A percentile compares a stretch with the other conserved stretches of the same genome.
These are phyloP conservation scores for Chymomyza procnemis DNA, from an alignment of 2,888 invertebrate genomes.

Conservation along the genomic window DNA sequence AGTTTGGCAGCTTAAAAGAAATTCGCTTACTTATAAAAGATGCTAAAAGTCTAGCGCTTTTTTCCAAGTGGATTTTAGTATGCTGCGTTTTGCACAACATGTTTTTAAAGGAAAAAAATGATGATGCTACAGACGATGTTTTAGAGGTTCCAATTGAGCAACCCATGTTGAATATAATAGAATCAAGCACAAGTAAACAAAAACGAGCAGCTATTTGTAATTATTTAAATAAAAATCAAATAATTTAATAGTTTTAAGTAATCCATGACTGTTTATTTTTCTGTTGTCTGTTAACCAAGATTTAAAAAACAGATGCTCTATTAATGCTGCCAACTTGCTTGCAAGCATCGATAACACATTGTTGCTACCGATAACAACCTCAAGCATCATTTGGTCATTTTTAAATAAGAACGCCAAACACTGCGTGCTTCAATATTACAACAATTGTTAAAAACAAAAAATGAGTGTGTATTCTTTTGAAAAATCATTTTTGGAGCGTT, in stretches of 20 bases:
- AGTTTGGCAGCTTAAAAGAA: background rate
- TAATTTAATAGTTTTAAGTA: too few species aligned
- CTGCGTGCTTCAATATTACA: too few species aligned
- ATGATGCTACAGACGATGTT: too few species aligned
- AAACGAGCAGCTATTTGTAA: too few species aligned
- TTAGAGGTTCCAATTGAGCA: too few species aligned
- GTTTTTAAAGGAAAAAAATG: background rate
- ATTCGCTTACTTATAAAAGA: constrained; percentile 4
- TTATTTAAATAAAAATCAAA: too few species aligned
- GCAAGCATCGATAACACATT: background rate
- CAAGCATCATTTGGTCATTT: constrained; percentile 28
- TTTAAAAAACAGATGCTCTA: background rate
- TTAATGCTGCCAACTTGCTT: background rate
- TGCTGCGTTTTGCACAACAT: constrained; percentile 22
- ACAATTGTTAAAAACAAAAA: constrained; percentile 19
- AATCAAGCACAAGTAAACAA: too few species aligned
- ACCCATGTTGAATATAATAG: too few species aligned
- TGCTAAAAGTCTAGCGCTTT: background rate
- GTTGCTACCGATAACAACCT: background rate
- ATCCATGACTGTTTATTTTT: too few species aligned
- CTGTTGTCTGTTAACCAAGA: too few species aligned
- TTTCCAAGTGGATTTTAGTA: constrained; percentile 12
- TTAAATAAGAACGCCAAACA: constrained; percentile 34
- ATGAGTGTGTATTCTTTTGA: constrained; percentile 82
- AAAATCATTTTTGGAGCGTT: constrained; percentile 81